A percentile compares a stretch with the other conserved stretches of the same genome.
These are phyloP conservation scores for Catamblyrhynchus diadema DNA, from an alignment of 2,797 vertebrate species.

Conservation along the genomic window DNA sequence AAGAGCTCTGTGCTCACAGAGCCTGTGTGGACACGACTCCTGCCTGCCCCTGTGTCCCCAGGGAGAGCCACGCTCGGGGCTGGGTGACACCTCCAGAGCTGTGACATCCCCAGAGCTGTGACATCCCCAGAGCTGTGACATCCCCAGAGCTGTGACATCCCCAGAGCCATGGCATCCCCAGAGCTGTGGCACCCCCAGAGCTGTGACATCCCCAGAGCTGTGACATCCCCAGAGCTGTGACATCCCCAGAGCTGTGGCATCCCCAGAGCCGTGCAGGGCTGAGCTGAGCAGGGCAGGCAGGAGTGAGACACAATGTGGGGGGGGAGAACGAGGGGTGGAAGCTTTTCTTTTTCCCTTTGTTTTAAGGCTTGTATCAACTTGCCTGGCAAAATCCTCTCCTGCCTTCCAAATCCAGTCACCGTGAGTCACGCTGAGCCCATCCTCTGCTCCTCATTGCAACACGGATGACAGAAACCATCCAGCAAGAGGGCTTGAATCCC, in stretches of 20 bases:
- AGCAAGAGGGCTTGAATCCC: constrained; percentile 21
- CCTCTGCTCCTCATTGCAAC: constrained; percentile 71
- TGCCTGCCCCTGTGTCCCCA: neutral
- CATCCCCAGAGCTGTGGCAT: neutral
- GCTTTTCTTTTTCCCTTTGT: constrained; percentile 39
- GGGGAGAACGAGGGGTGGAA: constrained; percentile 44
- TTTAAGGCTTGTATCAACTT: constrained; percentile 65
- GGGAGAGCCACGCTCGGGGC: neutral
- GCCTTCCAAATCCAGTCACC: constrained; percentile 66
- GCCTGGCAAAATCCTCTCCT: constrained; percentile 67
- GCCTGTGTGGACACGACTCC: neutral
- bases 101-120: neutral
- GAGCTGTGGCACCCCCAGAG: neutral
- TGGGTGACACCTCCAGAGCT: neutral
- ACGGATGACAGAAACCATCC: constrained; percentile 76
- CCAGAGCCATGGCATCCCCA: neutral
- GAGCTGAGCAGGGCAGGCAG: neutral
- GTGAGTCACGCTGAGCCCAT: constrained; percentile 76
- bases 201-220: neutral
- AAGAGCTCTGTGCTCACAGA: neutral
- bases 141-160: neutral
- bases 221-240: neutral
- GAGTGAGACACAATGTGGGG: neutral
- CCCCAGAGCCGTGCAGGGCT: neutral
- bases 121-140: neutral